Evolutionary conservation across 2,797 vertebrate genomes (phyloP).

Genomic region (Saguinus oedipus): DNA sequence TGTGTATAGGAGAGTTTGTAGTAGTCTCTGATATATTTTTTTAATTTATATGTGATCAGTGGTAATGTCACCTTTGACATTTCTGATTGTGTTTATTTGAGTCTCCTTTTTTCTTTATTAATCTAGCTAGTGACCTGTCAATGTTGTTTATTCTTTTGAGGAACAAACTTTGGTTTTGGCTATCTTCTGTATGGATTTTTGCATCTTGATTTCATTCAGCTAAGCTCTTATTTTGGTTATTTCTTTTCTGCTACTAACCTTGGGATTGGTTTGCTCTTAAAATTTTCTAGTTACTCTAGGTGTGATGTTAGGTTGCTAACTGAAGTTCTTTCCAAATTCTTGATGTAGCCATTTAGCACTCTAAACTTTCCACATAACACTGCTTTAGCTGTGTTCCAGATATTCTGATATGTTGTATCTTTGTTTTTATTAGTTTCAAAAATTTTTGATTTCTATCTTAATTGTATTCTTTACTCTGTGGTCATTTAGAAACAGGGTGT

Average conservation of each 20-base stretch:
- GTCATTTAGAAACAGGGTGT: background rate
- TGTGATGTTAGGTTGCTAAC: background rate
- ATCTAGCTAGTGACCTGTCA: background rate
- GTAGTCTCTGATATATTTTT: background rate
- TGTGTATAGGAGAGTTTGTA: background rate
- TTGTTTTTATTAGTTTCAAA: background rate
- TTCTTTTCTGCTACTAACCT: background rate
- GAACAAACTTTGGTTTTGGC: background rate
- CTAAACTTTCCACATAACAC: background rate
- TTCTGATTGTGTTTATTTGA: background rate
- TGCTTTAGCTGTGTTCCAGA: background rate
- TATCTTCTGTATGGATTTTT: background rate
- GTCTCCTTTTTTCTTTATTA: background rate
- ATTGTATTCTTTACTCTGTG: background rate
- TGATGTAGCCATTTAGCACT: background rate
- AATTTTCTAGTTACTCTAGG: background rate
- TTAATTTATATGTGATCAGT: background rate
- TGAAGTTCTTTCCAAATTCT: background rate
- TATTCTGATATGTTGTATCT: background rate
- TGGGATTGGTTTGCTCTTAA: background rate
- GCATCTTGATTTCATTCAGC: background rate
- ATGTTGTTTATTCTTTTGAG: background rate
- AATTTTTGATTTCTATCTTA: background rate
- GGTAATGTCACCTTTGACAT: background rate
- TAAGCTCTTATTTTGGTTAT: background rate